Evolutionary conservation across 2,797 vertebrate species (phyloP), one percentile per base, ranked within the genome.

Genomic region (Avahi laniger): DNA sequence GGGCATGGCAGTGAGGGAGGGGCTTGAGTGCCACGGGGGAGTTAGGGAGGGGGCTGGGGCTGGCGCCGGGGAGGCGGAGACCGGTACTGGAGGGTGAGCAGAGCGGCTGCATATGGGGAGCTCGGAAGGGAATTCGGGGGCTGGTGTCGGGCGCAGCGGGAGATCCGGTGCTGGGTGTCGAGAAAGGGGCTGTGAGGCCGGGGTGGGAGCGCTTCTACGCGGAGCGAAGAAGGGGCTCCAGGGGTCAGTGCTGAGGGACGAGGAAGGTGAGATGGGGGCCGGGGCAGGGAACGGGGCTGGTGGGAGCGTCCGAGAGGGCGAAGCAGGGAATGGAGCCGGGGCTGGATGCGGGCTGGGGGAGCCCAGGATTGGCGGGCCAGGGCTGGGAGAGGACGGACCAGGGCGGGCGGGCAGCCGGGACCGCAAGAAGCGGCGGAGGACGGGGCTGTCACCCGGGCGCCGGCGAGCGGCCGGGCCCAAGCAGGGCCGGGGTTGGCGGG

Each of bases 331-430:
- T 82, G 83, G 79, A 89, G 79, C 81, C 54, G 33, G 46, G 86
- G 67, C 46, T 91, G 93, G 82, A 52, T 70, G 82, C 12, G 35
- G 91, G 83, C 81, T 57, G 73, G 72, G n/a, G 54, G 43, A 57
- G 78, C 83, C 92, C 57, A 24, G 81, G 93, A 35, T 41, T 84
- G 93, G 85, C 63, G 90, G 93, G 83, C 93, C 84, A 26, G 91
- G 94, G 26, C 80, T 79, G 26, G 26, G 61, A 65, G 61, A 85
- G 17, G 28, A 38, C 38, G 69, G 41, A 11, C 70, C 6, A 0
- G 81, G 88, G 41, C 57, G 26, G 20, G 50, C 33, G 1, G 61
- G 88, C 82, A 76, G 61, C n/a, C 52, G 1, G 54, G 94, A 91
- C 28, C 67, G 41, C 48, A 76, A 43, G 78, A 33, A 82, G 38